Base-by-base conservation (phyloP, 2,113 vertebrate genomes). In the Nibea albiflora region DNA sequence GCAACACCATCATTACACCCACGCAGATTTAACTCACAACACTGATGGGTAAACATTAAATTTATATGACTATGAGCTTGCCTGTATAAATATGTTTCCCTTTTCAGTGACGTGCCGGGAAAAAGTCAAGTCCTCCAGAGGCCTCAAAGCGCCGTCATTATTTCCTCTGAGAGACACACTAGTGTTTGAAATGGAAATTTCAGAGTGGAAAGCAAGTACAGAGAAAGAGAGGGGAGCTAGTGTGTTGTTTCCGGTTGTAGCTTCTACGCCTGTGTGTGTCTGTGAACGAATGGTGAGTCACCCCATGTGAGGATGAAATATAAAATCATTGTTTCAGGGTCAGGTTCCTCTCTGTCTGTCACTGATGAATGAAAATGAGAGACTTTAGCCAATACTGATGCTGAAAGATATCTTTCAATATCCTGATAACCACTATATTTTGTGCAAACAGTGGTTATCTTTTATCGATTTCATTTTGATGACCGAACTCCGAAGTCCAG, bases 1-100 rank as follows among this genome's bases (percentile, higher is more conserved):
- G 76, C 79, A 69, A 26, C 76, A 57, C 66, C 57, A 49, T 83
- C 76, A 75, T 86, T 83, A 89, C 84, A 5, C 73, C 73, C 70
- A 85, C 54, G 12, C 67, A 77, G 63, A 66, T 56, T 64, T 65
- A 57, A 64, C 76, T 72, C 11, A 7, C 22, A 5, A 49, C 54
- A 8, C 72, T 73, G 20, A 84, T 56, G 65, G 65, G 57, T 57
- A 72, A 86, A 83, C 74, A 85, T 68, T 58, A 58, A 53, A 50
- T 56, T 50, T 3, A 73, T 58, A 39, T 49, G 42, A 52, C 68
- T 9, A 15, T 22, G 7, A 64, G 24, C 14, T 50, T 19, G 8
- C 73, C 73, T 61, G 46, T 64, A 31, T 68, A 57, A 65, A 63
- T 56, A 61, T 31, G 26, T 56, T 53, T 75, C 42, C 58, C 42